Conservation (phyloP, 2,888 invertebrate genomes). For the Aspidiotus destructor region DNA sequence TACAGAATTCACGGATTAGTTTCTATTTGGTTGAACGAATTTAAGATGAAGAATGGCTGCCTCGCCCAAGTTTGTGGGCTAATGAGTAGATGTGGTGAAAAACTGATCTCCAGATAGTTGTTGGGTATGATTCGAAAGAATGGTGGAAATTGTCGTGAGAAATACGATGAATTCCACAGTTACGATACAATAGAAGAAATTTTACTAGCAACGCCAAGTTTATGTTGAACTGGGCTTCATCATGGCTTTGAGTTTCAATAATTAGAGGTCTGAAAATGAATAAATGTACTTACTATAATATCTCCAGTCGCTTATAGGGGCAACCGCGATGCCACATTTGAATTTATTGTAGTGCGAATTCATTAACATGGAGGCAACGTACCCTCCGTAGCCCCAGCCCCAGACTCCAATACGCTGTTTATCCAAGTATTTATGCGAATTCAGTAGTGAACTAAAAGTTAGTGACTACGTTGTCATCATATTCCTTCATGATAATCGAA, state of each 20-base stretch:
- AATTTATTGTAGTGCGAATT: conserved; percentile 68
- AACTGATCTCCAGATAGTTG: too few species aligned
- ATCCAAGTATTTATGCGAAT: conserved; percentile 73
- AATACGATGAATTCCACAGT: too few species aligned
- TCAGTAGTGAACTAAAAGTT: conserved; percentile 55
- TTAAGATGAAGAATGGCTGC: conserved; percentile 44
- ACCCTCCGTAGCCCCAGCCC: conserved; percentile 84
- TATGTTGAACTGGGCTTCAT: too few species aligned
- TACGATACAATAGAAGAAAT: too few species aligned
- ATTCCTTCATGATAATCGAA: not conserved
- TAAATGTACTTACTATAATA: conserved; percentile 44
- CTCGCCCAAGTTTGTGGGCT: too few species aligned
- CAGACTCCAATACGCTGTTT: conserved; percentile 69
- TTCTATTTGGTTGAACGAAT: conserved; percentile 48
- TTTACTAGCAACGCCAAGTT: too few species aligned
- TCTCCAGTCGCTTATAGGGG: conserved; percentile 72
- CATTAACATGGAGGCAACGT: conserved; percentile 68
- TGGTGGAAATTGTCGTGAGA: too few species aligned
- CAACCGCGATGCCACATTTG: conserved; percentile 73
- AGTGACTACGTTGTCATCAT: not conserved
- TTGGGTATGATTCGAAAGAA: too few species aligned
- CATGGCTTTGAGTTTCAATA: too few species aligned
- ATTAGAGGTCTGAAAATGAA: too few species aligned
- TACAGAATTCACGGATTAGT: too few species aligned
- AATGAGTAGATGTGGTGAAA: too few species aligned